Conservation (phyloP, 2,888 invertebrate species). For the Mellilla xanthometata region DNA sequence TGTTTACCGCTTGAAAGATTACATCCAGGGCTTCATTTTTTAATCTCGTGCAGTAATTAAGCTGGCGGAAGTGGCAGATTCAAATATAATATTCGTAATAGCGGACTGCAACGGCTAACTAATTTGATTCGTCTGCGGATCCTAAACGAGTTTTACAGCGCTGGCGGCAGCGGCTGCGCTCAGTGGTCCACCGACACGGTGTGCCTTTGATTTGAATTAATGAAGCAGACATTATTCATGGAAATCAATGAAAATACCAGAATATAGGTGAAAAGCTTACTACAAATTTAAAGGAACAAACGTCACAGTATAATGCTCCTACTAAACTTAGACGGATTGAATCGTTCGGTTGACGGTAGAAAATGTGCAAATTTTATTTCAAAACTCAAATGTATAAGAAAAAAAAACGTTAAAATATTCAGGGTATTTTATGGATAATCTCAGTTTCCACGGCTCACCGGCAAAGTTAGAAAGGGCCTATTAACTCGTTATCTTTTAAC, state of each 20-base stretch:
- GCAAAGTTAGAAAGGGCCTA: slow-evolving; percentile 64
- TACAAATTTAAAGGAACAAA: too few species aligned
- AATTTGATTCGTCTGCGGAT: slow-evolving; percentile 74
- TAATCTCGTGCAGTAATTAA: slow-evolving; percentile 45
- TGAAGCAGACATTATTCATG: slow-evolving; percentile 8
- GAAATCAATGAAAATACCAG: neutral
- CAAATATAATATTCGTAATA: slow-evolving; percentile 77
- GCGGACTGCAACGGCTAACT: slow-evolving; percentile 62
- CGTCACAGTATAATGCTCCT: too few species aligned
- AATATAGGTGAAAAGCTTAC: too few species aligned
- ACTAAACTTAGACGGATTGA: too few species aligned
- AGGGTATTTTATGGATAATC: slow-evolving; percentile 25
- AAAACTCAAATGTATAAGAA: too few species aligned
- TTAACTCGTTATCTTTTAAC: slow-evolving; percentile 81
- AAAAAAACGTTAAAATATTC: too few species aligned
- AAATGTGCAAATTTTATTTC: too few species aligned
- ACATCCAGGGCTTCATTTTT: slow-evolving; percentile 15
- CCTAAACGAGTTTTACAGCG: slow-evolving; percentile 64
- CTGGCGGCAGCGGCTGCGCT: slow-evolving; percentile 18
- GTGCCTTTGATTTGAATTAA: slow-evolving; percentile 29
- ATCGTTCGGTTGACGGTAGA: too few species aligned
- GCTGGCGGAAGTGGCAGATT: slow-evolving; percentile 54
- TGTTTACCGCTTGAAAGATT: slow-evolving; percentile 11
- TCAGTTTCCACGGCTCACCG: slow-evolving; percentile 41
- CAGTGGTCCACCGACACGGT: slow-evolving; percentile 17